phyloP scores from a whole-genome alignment of 2,797 vertebrate species.

The Rhynchonycteris naso region DNA sequence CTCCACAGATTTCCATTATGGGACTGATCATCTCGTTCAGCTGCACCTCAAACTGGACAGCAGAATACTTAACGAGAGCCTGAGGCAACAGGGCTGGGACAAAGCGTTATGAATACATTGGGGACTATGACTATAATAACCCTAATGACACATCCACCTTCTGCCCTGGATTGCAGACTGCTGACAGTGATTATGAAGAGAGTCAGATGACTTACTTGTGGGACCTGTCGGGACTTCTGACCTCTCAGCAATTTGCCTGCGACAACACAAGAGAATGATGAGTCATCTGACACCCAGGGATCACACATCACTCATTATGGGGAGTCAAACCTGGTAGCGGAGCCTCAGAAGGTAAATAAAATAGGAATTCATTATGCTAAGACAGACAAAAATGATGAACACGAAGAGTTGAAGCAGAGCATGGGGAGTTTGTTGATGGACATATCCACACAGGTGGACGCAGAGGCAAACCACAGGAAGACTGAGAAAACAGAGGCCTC shows the following conservation, averaged over 20 bases:
- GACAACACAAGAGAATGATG: constrained; percentile 59
- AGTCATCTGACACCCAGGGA: constrained; percentile 18
- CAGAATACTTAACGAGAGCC: constrained; percentile 76
- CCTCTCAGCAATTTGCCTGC: constrained; percentile 27
- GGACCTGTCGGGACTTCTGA: constrained; percentile 80
- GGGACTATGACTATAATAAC: constrained; percentile 95
- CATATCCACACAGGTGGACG: constrained; percentile 8
- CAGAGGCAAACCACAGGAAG: neutral
- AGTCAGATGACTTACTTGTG: constrained; percentile 81
- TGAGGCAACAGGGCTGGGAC: constrained; percentile 77
- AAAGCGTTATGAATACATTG: constrained; percentile 89
- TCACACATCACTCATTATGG: constrained; percentile 85
- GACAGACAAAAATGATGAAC: constrained; percentile 95
- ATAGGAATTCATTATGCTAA: constrained; percentile 94
- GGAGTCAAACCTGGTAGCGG: constrained; percentile 92
- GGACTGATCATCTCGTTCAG: too few species aligned
- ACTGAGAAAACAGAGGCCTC: fast-evolving
- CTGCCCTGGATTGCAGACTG: constrained; percentile 91
- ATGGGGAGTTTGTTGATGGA: constrained; percentile 94
- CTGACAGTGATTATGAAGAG: constrained; percentile 90
- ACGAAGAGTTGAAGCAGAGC: constrained; percentile 93
- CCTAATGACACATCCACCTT: constrained; percentile 94
- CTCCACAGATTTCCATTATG: too few species aligned
- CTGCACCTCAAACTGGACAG: too few species aligned
- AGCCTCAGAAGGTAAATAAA: constrained; percentile 94